These are phyloP conservation scores for Pristionchus mayeri DNA, from an alignment of 2,888 invertebrate species.

Conservation along the genomic window DNA sequence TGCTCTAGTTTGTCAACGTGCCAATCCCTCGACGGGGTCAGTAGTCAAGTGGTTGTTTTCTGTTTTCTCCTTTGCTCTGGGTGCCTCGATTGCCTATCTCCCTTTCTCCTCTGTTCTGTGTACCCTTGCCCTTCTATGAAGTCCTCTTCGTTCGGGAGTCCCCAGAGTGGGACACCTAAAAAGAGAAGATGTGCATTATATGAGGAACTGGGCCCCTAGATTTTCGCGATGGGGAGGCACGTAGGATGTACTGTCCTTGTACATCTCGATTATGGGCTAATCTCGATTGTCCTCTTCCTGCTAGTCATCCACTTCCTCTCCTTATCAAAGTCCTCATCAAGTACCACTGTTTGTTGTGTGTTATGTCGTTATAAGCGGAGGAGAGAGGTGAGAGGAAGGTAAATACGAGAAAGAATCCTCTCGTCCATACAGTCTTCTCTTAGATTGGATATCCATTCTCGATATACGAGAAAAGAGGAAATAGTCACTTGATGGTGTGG, in stretches of 20 bases:
- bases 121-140: not conserved
- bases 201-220: too few relatives aligned
- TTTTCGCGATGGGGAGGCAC: not conserved
- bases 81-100: constrained; percentile 35
- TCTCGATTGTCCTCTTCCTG: constrained; percentile 21
- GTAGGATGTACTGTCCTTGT: not conserved
- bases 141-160: not conserved
- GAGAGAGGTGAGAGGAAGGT: not conserved
- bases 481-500: not conserved
- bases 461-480: not conserved
- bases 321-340: constrained; percentile 13
- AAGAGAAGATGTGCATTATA: not conserved
- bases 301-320: not conserved
- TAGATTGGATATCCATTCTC: constrained; percentile 6
- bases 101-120: constrained; percentile 13
- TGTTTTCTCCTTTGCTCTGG: constrained; percentile 24
- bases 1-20: not conserved
- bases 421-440: not conserved
- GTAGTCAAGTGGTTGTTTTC: constrained; percentile 34
- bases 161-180: too few relatives aligned
- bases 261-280: not conserved
- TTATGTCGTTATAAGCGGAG: not conserved
- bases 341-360: constrained; percentile 10
- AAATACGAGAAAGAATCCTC: constrained; percentile 8
- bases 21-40: constrained; percentile 24